Evolutionary conservation across 1,140 invertebrate genomes (phyloP), one percentile per base, ranked within the genome.

Genomic region (Zaprionus inermis): DNA sequence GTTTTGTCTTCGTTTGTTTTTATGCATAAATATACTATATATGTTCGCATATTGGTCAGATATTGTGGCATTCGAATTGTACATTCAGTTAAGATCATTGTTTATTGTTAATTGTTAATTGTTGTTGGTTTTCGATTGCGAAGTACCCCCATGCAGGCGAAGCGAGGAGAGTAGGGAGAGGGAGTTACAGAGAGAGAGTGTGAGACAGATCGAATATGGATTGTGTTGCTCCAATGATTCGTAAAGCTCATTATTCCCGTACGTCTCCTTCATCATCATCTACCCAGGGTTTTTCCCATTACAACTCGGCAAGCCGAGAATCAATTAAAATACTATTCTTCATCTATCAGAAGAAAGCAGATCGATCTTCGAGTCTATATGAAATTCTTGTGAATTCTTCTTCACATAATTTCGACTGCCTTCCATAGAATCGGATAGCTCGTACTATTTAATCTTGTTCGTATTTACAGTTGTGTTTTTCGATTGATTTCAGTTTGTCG

Each of bases 391-490:
- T n/a, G n/a, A n/a, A n/a, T n/a, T n/a, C n/a, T n/a, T n/a, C n/a
- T n/a, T n/a, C n/a, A 20, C 18, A 3, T 16, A 16, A n/a, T 7
- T 16, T 3, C 7, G 5, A 6, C 6, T 18, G 38, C 38, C 16
- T 44, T 16, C 38, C 6, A 16, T 22, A 55, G 46, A 64, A 38
- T 22, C 16, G 11, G 32, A 44, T 41, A 65, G 49, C 12, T 65
- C 32, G 10, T 41, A 14, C 36, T 41, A 54, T 67, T 69, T 57
- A 18, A 32, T 18, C 32, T 16, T 65, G 44, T 66, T 66, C 24
- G 20, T 83, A 83, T 84, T 77, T 84, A 83, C 81, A 83, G 65
- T 78, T 84, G 80, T 75, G 63, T 76, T 79, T 51, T 51, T 22
- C 20, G 44, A 9, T 76, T 79, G 72, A 60, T 46, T 65, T 32